A percentile compares a stretch with the other conserved stretches of the same genome.
These are phyloP conservation scores for Falco cherrug DNA, from an alignment of 2,797 vertebrate genomes.

Conservation along the genomic window DNA sequence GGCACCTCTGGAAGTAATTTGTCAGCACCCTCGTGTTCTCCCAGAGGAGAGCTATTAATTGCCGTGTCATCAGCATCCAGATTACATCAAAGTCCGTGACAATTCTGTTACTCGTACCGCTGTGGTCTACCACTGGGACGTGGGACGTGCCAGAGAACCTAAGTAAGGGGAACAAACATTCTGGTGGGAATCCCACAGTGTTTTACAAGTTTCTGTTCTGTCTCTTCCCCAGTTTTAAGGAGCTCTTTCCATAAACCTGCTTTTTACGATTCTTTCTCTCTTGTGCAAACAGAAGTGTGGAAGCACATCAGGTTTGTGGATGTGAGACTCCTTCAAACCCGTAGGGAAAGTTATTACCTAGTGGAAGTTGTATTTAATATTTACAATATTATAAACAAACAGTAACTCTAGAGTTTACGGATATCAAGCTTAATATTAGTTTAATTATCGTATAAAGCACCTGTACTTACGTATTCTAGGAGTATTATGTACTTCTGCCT, in stretches of 20 bases:
- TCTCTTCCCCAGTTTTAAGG: neutral
- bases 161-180: accelerated
- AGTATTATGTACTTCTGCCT: neutral
- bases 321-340: neutral
- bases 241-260: neutral
- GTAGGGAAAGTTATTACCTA: no score
- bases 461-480: neutral
- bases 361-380: neutral
- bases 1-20: neutral
- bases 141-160: neutral
- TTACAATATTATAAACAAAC: neutral
- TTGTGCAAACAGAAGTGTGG: neutral
- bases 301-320: neutral
- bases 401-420: neutral
- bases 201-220: neutral
- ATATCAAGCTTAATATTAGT: neutral
- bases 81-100: neutral
- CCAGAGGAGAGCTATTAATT: neutral
- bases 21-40: neutral
- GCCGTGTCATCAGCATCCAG: neutral
- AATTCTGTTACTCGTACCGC: accelerated
- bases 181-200: neutral
- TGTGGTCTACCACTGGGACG: neutral
- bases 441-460: neutral
- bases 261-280: neutral